Base-by-base conservation (phyloP, 2,113 vertebrate genomes). In the Steatornis caripensis region DNA sequence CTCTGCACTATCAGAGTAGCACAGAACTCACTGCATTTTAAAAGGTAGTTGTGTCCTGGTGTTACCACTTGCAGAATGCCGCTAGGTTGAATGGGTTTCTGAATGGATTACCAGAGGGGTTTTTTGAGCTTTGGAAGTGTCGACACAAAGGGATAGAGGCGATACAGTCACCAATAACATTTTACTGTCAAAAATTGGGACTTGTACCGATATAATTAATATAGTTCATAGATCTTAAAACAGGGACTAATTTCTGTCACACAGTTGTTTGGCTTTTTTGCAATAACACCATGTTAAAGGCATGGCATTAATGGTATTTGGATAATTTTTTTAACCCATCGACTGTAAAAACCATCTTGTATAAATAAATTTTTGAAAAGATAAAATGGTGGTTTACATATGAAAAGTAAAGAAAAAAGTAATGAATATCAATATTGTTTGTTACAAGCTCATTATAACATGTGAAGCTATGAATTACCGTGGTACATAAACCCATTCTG, bases 371-470 rank as follows among this genome's bases (percentile, higher is more conserved):
- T 43, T 74, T 41, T 11, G 19, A 66, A 91, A 80, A 79, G 89
- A 64, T 84, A 94, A 97, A 95, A 89, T 65, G 58, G 39, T 78
- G 46, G 58, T 97, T 97, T 95, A 37, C 82, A 80, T 96, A 95
- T 41, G 84, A 87, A 95, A 84, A 81, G 18, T 68, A 69, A 66
- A 54, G 36, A 53, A 68, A 49, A 48, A 23, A 78, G 20, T 61
- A 19, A 36, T 79, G 24, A 77, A 65, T 91, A 74, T 76, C 29
- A 90, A 83, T 70, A 36, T 29, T 64, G 57, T 24, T 20, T 75
- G n/a, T 84, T 92, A 62, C 62, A 89, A 77, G 77, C 64, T 76
- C 14, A 18, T 74, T 55, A 15, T 43, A 74, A 78, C 14, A 81
- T 77, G 51, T 22, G 18, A 34, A 90, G 65, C 7, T 64, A 12